phyloP scores from a whole-genome alignment of 2,797 vertebrate genomes.

The Coregonus sp. region DNA sequence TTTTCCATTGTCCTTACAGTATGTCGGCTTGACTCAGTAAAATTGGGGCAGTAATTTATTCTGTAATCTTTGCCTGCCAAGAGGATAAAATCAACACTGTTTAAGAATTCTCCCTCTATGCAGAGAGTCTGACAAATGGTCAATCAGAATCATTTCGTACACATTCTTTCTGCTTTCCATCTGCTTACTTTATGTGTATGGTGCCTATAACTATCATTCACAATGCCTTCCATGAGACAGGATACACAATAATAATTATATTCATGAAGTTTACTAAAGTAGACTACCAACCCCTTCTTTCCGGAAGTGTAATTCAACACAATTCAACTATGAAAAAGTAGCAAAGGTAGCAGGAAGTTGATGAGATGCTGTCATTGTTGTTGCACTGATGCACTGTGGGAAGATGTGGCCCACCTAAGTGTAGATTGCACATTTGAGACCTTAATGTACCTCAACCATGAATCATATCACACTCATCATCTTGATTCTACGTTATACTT shows the following conservation, averaged over 20 bases:
- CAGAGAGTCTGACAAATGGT: neutral
- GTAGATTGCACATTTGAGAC: neutral
- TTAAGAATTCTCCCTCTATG: neutral
- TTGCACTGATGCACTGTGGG: neutral
- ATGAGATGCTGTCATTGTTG: neutral
- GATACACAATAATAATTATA: neutral
- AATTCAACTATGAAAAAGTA: neutral
- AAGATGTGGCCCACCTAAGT: neutral
- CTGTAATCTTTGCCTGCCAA: neutral
- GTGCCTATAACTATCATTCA: neutral
- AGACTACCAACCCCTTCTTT: neutral
- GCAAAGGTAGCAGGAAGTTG: neutral
- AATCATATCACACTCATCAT: too few relatives aligned
- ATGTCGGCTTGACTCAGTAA: neutral
- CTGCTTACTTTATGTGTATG: neutral
- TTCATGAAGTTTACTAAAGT: neutral
- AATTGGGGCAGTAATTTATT: conserved; percentile 1
- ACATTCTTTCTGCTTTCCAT: neutral
- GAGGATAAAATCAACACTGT: neutral
- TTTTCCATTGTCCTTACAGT: neutral
- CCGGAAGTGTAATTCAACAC: neutral
- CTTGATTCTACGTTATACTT: too few relatives aligned
- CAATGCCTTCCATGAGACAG: too few relatives aligned
- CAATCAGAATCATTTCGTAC: neutral
- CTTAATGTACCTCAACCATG: neutral